phyloP scores from a whole-genome alignment of 2,113 vertebrate genomes.

The Choloepus hoffmanni region DNA sequence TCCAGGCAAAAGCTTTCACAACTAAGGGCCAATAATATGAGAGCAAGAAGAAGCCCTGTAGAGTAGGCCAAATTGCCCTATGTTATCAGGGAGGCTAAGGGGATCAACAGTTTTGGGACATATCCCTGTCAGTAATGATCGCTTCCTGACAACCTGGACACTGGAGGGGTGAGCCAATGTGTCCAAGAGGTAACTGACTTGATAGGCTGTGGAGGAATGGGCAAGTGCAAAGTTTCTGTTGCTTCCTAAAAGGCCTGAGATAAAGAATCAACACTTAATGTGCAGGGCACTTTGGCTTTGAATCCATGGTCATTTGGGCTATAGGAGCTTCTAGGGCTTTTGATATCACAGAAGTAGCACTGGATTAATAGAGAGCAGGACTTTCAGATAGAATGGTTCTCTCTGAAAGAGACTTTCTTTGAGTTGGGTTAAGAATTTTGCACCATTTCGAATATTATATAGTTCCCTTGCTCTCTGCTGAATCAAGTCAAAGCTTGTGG shows the following conservation, averaged over 20 bases:
- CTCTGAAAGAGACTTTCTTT: conserved; percentile 42
- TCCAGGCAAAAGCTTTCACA: conserved; percentile 62
- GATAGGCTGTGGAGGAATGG: conserved; percentile 11
- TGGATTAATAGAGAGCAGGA: conserved; percentile 52
- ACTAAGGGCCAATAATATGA: background rate
- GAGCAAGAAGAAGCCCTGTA: conserved; percentile 5
- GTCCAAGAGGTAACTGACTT: conserved; percentile 7
- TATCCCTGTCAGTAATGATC: conserved; percentile 15
- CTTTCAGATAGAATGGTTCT: conserved; percentile 20
- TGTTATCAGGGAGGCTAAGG: conserved; percentile 20
- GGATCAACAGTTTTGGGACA: conserved; percentile 28
- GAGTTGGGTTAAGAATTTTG: conserved; percentile 53
- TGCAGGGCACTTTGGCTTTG: conserved; percentile 30
- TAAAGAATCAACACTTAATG: conserved; percentile 40
- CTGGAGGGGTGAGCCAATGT: background rate
- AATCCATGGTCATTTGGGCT: background rate
- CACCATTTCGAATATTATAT: background rate
- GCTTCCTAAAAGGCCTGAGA: conserved; percentile 43
- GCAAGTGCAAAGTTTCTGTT: conserved; percentile 49
- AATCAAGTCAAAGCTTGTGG: conserved; percentile 49
- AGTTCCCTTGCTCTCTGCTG: background rate
- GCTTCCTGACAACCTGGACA: conserved; percentile 31
- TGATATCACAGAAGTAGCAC: background rate
- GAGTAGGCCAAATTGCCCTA: background rate
- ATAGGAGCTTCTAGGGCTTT: conserved; percentile 38